phyloP scores from a whole-genome alignment of 2,888 invertebrate species.

The Epinotia demarniana region DNA sequence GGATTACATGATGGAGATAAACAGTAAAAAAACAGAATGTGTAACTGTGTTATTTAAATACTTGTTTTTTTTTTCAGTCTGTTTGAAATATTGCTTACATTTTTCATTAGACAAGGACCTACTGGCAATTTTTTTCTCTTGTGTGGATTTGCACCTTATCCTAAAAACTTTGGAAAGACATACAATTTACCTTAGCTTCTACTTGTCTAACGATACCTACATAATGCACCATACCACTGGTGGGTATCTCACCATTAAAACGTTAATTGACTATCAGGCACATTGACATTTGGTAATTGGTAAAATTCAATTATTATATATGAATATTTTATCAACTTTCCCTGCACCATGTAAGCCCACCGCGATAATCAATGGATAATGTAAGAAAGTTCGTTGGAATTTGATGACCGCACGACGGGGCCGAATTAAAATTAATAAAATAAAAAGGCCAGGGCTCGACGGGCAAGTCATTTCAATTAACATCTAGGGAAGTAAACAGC shows the following conservation, averaged over 20 bases:
- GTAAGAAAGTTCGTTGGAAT: conserved; percentile 75
- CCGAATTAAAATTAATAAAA: conserved; percentile 73
- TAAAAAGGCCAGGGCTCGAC: conserved; percentile 62
- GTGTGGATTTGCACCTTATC: too few species aligned
- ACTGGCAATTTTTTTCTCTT: too few species aligned
- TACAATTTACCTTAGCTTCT: too few species aligned
- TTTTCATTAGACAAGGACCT: not conserved
- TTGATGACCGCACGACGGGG: conserved; percentile 67
- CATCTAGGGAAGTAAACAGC: conserved; percentile 71
- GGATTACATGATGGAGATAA: conserved; percentile 62
- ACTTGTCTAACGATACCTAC: too few species aligned
- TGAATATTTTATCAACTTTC: conserved; percentile 30
- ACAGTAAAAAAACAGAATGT: not conserved
- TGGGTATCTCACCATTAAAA: not conserved
- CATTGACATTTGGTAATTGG: conserved; percentile 21
- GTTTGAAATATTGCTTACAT: not conserved
- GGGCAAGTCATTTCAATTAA: conserved; percentile 80
- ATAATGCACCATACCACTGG: too few species aligned
- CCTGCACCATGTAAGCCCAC: conserved; percentile 62
- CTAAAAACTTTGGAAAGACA: too few species aligned
- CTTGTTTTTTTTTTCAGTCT: not conserved
- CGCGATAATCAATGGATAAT: conserved; percentile 63
- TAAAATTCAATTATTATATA: conserved; percentile 8
- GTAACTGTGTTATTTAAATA: not conserved
- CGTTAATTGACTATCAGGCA: not conserved